Evolutionary conservation across 2,888 invertebrate species (phyloP).

Genomic region (Oasisia sp.): DNA sequence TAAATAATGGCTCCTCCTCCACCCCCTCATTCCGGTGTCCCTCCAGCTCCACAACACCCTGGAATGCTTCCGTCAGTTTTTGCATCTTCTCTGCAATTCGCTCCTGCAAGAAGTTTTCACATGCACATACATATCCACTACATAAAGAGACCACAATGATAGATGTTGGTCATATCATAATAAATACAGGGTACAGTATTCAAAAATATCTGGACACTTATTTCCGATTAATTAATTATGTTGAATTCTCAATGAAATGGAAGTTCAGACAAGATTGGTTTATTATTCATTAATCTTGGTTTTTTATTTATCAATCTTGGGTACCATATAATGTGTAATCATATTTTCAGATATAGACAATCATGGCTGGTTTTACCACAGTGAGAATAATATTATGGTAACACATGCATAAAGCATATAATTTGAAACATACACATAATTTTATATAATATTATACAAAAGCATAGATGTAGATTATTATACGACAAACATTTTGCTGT

Average conservation of each 20-base stretch:
- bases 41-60: slow-evolving; percentile 45
- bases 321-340: neutral
- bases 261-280: neutral
- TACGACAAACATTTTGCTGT: neutral
- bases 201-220: neutral
- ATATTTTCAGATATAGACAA: neutral
- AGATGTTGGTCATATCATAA: neutral
- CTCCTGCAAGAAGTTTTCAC: slow-evolving; percentile 38
- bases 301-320: too few relatives aligned
- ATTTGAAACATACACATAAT: neutral
- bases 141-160: neutral
- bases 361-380: neutral
- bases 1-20: slow-evolving; percentile 42
- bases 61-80: slow-evolving; percentile 39
- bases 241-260: neutral
- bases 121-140: neutral
- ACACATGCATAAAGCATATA: neutral
- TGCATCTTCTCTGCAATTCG: slow-evolving; percentile 45
- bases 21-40: slow-evolving; percentile 37
- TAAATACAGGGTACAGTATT: neutral
- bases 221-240: neutral
- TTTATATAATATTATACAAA: neutral
- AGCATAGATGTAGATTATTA: neutral
- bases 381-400: neutral
- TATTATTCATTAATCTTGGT: neutral